phyloP scores from a whole-genome alignment of 2,113 vertebrate genomes.

The Falcunculus frontatus region DNA sequence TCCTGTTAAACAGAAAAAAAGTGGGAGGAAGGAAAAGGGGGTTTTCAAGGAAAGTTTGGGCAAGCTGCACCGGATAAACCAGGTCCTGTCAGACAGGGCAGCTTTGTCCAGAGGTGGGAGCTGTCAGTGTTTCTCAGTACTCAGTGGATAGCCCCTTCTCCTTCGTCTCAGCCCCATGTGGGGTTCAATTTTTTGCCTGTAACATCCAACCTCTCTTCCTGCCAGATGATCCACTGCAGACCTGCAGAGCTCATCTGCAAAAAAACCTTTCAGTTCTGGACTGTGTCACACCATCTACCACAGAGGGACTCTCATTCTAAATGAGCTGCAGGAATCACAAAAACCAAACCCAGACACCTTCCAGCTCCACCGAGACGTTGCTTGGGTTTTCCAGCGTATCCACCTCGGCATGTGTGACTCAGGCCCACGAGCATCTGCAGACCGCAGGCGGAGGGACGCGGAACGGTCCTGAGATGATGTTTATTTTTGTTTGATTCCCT shows the following conservation, averaged over 20 bases:
- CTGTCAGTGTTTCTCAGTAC: neutral
- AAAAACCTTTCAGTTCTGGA: neutral
- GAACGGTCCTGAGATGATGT: neutral
- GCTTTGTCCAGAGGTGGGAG: neutral
- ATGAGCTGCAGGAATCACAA: neutral
- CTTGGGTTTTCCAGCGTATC: neutral
- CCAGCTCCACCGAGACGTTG: neutral
- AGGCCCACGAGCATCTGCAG: neutral
- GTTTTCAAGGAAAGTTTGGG: neutral
- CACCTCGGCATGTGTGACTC: neutral
- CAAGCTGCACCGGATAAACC: neutral
- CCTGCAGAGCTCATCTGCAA: neutral
- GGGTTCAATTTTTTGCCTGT: neutral
- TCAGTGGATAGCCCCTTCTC: neutral
- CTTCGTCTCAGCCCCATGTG: neutral
- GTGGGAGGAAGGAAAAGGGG: neutral
- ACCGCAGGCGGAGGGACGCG: neutral
- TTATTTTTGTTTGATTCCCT: neutral
- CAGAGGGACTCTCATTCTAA: neutral
- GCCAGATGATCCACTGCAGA: neutral
- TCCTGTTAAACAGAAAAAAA: neutral
- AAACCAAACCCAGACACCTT: constrained; percentile 31
- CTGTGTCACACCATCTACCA: neutral
- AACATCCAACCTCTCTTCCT: neutral
- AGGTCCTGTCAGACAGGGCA: neutral